Percentiles rank a stretch among this genome's conserved stretches.
Conservation (phyloP, 1,140 invertebrate genomes). For the Anastrepha obliqua region DNA sequence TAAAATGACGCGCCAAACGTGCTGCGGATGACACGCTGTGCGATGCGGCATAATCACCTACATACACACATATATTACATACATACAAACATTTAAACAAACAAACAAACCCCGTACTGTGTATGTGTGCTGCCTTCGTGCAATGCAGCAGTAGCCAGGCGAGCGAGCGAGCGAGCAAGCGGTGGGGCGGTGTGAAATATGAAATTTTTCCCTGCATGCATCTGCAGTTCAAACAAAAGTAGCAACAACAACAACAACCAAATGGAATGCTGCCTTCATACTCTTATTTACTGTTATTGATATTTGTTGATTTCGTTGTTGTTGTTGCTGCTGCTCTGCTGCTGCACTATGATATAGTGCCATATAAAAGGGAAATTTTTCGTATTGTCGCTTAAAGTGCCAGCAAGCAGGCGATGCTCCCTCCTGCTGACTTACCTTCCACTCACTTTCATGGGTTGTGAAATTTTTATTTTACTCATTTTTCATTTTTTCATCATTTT, state of each 20-base stretch:
- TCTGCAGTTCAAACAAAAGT: background rate
- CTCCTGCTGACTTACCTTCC: background rate
- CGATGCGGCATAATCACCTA: slow-evolving; percentile 35
- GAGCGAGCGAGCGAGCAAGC: background rate
- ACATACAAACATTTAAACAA: background rate
- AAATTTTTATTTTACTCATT: background rate
- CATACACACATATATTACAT: slow-evolving; percentile 1
- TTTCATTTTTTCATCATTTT: background rate
- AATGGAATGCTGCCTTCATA: background rate
- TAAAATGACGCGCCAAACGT: slow-evolving; percentile 50
- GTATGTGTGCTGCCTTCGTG: background rate
- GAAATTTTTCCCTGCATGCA: slow-evolving; percentile 28
- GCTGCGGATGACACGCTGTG: slow-evolving; percentile 38
- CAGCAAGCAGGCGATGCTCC: slow-evolving; percentile 22
- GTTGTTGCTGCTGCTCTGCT: background rate
- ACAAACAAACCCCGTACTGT: too few species aligned
- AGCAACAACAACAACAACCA: background rate
- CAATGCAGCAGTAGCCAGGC: background rate
- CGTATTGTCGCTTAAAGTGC: slow-evolving; percentile 49
- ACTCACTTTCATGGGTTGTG: slow-evolving; percentile 41
- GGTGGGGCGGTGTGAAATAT: slow-evolving; percentile 29
- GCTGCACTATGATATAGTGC: slow-evolving; percentile 47
- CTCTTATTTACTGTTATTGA: slow-evolving; percentile 49
- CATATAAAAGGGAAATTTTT: slow-evolving; percentile 50
- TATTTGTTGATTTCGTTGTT: background rate